Evolutionary conservation across 2,113 vertebrate species (phyloP), one percentile per base, ranked within the genome.

Genomic region (Callopanchax toddi): DNA sequence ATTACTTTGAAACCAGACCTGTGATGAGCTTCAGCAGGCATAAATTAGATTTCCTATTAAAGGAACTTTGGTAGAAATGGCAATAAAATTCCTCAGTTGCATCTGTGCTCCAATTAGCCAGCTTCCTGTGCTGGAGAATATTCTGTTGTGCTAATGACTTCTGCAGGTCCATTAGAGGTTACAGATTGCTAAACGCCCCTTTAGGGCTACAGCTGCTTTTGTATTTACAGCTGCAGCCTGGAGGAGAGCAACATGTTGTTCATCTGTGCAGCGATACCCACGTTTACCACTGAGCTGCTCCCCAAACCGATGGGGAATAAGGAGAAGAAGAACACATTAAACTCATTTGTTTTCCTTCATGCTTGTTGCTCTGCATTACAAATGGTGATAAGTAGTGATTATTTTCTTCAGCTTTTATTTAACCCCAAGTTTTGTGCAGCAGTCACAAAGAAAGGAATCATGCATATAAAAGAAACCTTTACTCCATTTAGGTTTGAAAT

Each of bases 341-440:
- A 69, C 63, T 49, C 55, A 55, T 62, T 56, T 43, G 46, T 55
- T 52, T 45, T 48, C n/a, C n/a, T 71, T 59, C 71, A 55, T 29
- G 45, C 55, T 23, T 25, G 50, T 9, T 67, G 63, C 55, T 43
- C 67, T 48, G 40, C 21, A 25, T 75, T 72, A 39, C 7, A 66
- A 51, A 77, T 52, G 8, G 59, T 55, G 36, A 69, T 52, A 0
- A 58, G 16, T 0, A 1, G 23, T 53, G 8, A 63, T 67, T 64
- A 18, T 54, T 59, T n/a, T n/a, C n/a, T n/a, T n/a, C n/a, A n/a
- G n/a, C n/a, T n/a, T n/a, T n/a, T n/a, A n/a, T n/a, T n/a, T n/a
- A n/a, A n/a, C n/a, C n/a, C n/a, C n/a, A n/a, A n/a, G n/a, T n/a
- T n/a, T n/a, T n/a, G n/a, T n/a, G n/a, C n/a, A n/a, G n/a, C n/a